Evolutionary conservation across 2,888 invertebrate species (phyloP).

Genomic region (Drosophila atroscutellata): DNA sequence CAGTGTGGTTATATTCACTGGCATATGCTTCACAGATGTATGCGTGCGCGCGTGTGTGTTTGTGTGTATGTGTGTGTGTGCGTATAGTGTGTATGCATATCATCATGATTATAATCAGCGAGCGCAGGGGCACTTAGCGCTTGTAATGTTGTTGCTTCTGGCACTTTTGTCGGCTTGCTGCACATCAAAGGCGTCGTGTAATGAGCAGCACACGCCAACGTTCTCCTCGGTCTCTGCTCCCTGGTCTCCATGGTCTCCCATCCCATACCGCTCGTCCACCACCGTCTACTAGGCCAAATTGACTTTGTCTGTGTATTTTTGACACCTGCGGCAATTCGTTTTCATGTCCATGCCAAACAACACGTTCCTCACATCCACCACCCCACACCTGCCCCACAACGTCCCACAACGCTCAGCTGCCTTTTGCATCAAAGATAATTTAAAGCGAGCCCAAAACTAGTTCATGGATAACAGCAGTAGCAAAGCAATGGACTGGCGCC

Average conservation of each 20-base stretch:
- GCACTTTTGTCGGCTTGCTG: constrained; percentile 79
- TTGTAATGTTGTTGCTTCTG: constrained; percentile 71
- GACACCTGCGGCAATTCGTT: constrained; percentile 79
- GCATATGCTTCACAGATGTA: not conserved
- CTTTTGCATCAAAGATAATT: constrained; percentile 77
- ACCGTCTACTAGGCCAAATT: constrained; percentile 67
- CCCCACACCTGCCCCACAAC: not conserved
- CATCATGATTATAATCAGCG: constrained; percentile 76
- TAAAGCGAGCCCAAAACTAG: constrained; percentile 72
- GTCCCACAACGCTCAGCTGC: constrained; percentile 13
- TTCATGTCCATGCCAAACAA: constrained; percentile 47
- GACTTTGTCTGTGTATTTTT: constrained; percentile 80
- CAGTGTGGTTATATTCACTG: constrained; percentile 8
- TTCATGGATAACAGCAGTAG: constrained; percentile 62
- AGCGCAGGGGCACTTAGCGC: constrained; percentile 73
- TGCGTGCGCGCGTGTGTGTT: constrained; percentile 5
- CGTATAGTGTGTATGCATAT: constrained; percentile 55
- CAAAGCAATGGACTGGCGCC: constrained; percentile 3
- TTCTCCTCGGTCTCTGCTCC: constrained; percentile 28
- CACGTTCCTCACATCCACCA: not conserved
- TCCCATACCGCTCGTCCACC: constrained; percentile 4
- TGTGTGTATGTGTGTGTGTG: constrained; percentile 18
- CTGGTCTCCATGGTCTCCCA: not conserved
- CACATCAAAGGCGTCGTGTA: constrained; percentile 79
- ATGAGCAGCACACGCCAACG: constrained; percentile 71